Percentiles rank a stretch among this genome's conserved stretches.
These are phyloP conservation scores for Conus betulinus DNA, from an alignment of 1,140 invertebrate genomes.

Conservation along the genomic window DNA sequence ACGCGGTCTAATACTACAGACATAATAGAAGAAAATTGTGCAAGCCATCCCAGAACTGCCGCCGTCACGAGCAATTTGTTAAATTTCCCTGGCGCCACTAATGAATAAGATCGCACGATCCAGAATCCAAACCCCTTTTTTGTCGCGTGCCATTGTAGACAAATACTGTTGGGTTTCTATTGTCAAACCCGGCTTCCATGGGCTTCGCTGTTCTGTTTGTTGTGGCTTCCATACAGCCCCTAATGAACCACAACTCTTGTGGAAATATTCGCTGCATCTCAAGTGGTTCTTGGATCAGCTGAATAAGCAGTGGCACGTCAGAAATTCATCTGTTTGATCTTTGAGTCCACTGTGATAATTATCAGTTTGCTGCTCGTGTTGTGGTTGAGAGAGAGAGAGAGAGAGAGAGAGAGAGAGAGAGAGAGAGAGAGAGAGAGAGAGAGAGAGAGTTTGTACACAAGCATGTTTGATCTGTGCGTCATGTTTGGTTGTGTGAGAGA, in stretches of 20 bases:
- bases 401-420: background rate
- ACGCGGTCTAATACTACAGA: too few species aligned
- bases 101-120: background rate
- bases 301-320: background rate
- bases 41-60: too few species aligned
- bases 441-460: too few species aligned
- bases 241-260: background rate
- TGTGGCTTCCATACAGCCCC: background rate
- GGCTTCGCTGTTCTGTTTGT: background rate
- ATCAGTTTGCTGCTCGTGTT: too few species aligned
- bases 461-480: too few species aligned
- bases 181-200: background rate
- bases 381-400: background rate
- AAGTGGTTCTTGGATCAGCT: background rate
- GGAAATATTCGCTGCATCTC: background rate
- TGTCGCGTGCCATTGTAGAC: constrained; percentile 4
- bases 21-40: too few species aligned
- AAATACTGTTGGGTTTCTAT: background rate
- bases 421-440: too few species aligned
- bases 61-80: background rate
- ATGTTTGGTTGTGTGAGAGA: too few species aligned
- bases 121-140: constrained; percentile 14
- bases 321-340: constrained; percentile 1
- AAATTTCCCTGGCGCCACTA: background rate
- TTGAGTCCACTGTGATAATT: background rate